Conservation (phyloP, 1,140 invertebrate species). For the Heliconius hermathena region DNA sequence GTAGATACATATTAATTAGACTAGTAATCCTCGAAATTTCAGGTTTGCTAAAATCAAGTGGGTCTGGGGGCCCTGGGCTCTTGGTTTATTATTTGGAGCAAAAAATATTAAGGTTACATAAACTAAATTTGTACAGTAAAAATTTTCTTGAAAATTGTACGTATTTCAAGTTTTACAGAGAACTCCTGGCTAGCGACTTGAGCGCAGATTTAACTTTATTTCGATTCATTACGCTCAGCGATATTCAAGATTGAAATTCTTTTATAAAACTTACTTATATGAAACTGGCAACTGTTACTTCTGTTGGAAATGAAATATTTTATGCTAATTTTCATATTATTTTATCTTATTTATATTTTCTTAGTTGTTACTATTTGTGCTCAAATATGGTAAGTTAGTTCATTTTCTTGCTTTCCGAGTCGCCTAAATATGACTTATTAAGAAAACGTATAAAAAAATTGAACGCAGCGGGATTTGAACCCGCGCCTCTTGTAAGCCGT, state of each 20-base stretch:
- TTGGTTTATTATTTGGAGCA: no score
- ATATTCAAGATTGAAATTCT: constrained; percentile 35
- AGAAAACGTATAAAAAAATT: no score
- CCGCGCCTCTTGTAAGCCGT: no score
- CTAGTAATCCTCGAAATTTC: no score
- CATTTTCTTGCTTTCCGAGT: no score
- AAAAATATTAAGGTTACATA: background rate
- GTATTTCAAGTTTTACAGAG: constrained; percentile 23
- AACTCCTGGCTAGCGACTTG: constrained; percentile 10
- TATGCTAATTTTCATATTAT: background rate
- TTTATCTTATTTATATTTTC: background rate
- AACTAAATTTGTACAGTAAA: background rate
- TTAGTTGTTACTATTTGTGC: background rate
- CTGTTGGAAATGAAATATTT: constrained; percentile 1
- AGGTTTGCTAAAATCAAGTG: no score
- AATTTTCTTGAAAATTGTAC: constrained; percentile 5
- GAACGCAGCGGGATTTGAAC: no score
- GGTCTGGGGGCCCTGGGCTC: no score
- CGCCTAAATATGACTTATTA: no score
- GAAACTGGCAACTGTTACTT: constrained; percentile 17
- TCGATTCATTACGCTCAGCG: constrained; percentile 31
- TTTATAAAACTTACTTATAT: constrained; percentile 17
- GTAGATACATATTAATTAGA: no score
- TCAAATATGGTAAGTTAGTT: no score
- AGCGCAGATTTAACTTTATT: constrained; percentile 14